phyloP scores from a whole-genome alignment of 2,113 vertebrate genomes.

The Cairina moschata region DNA sequence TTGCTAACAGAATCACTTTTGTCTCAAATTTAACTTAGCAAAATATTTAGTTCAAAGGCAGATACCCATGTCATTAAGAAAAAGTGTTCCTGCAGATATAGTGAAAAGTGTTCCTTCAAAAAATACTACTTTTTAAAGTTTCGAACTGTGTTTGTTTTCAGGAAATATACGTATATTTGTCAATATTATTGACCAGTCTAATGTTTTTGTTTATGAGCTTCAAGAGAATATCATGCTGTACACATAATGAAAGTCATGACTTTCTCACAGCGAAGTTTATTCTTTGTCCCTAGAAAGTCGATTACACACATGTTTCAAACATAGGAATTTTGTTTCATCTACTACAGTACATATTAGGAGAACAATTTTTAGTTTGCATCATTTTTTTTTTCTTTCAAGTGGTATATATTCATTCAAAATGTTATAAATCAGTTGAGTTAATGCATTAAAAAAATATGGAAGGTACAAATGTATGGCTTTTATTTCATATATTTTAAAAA shows the following conservation, averaged over 20 bases:
- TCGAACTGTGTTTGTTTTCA: background rate
- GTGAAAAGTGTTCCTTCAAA: background rate
- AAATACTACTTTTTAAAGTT: background rate
- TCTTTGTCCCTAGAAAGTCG: background rate
- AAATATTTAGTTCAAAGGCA: background rate
- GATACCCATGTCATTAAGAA: background rate
- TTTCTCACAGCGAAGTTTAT: background rate
- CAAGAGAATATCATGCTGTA: background rate
- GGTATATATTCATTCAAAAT: background rate
- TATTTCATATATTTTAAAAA: background rate
- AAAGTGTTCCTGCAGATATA: background rate
- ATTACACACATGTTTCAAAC: background rate
- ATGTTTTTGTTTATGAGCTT: background rate
- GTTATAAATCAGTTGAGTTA: background rate
- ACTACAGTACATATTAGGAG: background rate
- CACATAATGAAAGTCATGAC: background rate
- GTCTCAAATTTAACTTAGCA: background rate
- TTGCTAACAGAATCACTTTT: background rate
- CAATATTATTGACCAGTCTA: background rate
- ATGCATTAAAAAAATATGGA: background rate
- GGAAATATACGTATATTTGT: background rate
- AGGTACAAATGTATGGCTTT: background rate
- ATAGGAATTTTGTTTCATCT: background rate
- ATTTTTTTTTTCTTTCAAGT: background rate
- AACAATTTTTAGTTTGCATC: background rate